Evolutionary conservation across 2,113 vertebrate species (phyloP).

Genomic region (Scytalopus superciliaris): DNA sequence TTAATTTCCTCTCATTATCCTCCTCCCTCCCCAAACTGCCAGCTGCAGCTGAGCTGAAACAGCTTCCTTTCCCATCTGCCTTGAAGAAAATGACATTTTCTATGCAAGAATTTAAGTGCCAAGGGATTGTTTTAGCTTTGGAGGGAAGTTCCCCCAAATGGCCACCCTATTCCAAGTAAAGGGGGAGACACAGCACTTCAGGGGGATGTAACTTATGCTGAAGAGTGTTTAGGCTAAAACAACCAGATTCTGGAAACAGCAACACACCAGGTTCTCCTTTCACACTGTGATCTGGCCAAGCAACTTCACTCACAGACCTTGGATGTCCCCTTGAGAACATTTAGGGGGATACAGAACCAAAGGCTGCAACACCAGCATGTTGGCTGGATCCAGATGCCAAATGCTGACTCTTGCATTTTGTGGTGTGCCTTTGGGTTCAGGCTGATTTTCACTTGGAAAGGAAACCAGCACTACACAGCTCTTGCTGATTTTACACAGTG

Average conservation of each 20-base stretch:
- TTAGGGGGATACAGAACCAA: not conserved
- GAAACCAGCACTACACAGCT: not conserved
- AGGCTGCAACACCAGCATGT: not conserved
- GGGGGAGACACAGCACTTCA: not conserved
- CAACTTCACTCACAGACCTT: not conserved
- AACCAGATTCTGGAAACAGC: not conserved
- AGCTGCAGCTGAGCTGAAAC: not conserved
- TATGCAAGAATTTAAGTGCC: not conserved
- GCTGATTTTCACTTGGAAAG: not conserved
- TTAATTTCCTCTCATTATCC: not conserved
- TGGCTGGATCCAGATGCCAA: not conserved
- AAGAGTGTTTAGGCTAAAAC: not conserved
- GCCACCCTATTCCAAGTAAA: not conserved
- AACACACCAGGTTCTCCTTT: not conserved
- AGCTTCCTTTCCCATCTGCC: not conserved
- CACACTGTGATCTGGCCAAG: not conserved
- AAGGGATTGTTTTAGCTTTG: not conserved
- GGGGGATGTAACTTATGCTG: fast-evolving
- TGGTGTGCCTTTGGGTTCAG: not conserved
- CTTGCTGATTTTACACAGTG: not conserved
- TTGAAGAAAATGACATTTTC: not conserved
- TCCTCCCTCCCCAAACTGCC: not conserved
- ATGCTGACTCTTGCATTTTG: not conserved
- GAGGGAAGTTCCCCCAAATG: not conserved
- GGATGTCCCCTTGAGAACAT: not conserved